Evolutionary conservation across 2,113 vertebrate genomes (phyloP).

Genomic region (Psammodynastes pulverulentus): DNA sequence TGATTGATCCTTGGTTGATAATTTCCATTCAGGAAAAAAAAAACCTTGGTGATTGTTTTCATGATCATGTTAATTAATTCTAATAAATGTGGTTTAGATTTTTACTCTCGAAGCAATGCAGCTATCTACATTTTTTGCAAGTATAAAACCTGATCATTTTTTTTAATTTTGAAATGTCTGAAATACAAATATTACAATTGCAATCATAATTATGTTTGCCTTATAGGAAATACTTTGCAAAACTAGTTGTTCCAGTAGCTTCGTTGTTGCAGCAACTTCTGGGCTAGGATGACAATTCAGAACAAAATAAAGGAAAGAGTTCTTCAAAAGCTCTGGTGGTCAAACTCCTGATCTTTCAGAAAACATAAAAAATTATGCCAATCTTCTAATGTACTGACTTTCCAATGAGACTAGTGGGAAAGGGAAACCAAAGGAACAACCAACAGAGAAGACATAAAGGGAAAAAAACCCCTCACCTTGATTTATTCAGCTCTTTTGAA

Average conservation of each 20-base stretch:
- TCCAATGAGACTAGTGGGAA: background rate
- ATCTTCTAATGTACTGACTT: background rate
- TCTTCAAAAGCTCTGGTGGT: background rate
- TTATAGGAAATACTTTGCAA: background rate
- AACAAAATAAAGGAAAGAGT: background rate
- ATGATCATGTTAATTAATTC: background rate
- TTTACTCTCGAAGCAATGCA: background rate
- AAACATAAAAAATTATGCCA: background rate
- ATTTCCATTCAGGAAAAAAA: background rate
- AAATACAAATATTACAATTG: slow-evolving; percentile 60
- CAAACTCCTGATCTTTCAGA: background rate
- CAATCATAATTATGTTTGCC: background rate
- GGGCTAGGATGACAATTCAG: background rate
- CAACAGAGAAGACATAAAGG: background rate
- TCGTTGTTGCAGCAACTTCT: background rate
- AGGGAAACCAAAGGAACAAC: background rate
- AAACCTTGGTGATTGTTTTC: background rate
- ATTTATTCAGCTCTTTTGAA: no score
- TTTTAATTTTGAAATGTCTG: slow-evolving; percentile 48
- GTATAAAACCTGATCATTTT: slow-evolving; percentile 47
- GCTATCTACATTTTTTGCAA: background rate
- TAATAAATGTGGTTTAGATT: background rate
- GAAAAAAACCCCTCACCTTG: background rate
- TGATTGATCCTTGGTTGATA: slow-evolving; percentile 23
- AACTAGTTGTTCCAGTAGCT: background rate